These are phyloP conservation scores for Acrobasis repandana DNA, from an alignment of 2,888 invertebrate genomes.

Conservation along the genomic window DNA sequence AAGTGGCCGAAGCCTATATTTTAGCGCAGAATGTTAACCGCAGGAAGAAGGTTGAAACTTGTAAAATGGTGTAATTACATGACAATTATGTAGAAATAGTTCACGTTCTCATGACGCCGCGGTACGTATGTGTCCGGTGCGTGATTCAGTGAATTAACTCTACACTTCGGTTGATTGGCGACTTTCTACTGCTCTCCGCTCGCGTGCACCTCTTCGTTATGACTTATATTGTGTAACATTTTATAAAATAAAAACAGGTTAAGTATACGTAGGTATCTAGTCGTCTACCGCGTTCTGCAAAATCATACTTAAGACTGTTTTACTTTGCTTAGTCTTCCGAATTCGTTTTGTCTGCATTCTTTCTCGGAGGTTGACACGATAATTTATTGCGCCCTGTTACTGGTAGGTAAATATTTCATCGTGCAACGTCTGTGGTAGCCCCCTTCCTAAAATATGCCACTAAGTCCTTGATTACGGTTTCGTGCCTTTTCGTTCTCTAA, in stretches of 20 bases:
- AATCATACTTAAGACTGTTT: too few relatives aligned
- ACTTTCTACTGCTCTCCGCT: conserved; percentile 68
- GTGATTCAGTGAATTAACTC: conserved; percentile 64
- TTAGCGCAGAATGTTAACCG: conserved; percentile 42
- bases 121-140: conserved; percentile 50
- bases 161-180: conserved; percentile 39
- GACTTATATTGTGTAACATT: conserved; percentile 63
- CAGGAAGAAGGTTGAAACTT: conserved; percentile 47
- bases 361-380: too few relatives aligned
- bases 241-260: conserved; percentile 57
- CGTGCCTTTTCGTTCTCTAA: background rate
- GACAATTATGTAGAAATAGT: conserved; percentile 58
- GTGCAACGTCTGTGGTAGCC: too few relatives aligned
- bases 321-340: too few relatives aligned
- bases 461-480: too few relatives aligned
- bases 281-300: too few relatives aligned
- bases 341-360: too few relatives aligned
- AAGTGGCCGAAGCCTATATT: conserved; percentile 40
- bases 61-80: conserved; percentile 53
- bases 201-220: conserved; percentile 55
- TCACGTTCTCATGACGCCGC: conserved; percentile 42
- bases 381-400: too few relatives aligned
- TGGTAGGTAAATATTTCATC: too few relatives aligned
- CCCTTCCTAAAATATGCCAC: too few relatives aligned
- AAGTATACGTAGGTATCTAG: too few relatives aligned